These are phyloP conservation scores for Hestina assimilis DNA, from an alignment of 1,140 invertebrate species.

Conservation along the genomic window DNA sequence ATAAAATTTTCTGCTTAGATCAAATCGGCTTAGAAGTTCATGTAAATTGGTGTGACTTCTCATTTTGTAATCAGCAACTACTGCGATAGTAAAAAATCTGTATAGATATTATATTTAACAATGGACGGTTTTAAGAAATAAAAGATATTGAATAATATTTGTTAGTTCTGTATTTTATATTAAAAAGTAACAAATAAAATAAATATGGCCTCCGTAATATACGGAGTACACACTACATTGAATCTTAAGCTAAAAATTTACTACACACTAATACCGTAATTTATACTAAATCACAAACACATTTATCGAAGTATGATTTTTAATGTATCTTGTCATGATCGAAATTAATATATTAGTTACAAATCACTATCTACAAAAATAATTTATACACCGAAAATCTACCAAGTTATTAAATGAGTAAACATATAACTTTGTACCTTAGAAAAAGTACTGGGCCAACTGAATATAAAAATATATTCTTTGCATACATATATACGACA, in stretches of 20 bases:
- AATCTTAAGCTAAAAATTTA: slow-evolving; percentile 14
- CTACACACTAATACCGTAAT: slow-evolving; percentile 1
- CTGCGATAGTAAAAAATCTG: no score
- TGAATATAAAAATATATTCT: slow-evolving; percentile 25
- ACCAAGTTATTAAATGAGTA: neutral
- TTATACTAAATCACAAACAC: slow-evolving; percentile 31
- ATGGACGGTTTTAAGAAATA: neutral
- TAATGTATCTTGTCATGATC: slow-evolving; percentile 50
- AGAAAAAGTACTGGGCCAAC: slow-evolving; percentile 29
- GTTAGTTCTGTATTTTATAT: slow-evolving; percentile 12
- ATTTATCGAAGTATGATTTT: slow-evolving; percentile 47
- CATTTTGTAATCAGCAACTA: no score
- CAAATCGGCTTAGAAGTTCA: no score
- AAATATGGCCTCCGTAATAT: slow-evolving; percentile 69
- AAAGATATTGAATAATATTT: neutral
- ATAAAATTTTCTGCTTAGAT: no score
- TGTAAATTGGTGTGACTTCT: no score
- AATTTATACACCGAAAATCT: slow-evolving; percentile 1
- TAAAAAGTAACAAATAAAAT: slow-evolving; percentile 47
- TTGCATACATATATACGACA: neutral
- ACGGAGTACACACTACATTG: slow-evolving; percentile 45
- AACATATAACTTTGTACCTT: slow-evolving; percentile 17
- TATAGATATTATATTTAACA: no score
- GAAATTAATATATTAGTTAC: slow-evolving; percentile 19
- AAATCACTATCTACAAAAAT: slow-evolving; percentile 15